phyloP scores from a whole-genome alignment of 1,140 invertebrate genomes.

The Pseudomyrmex pallidus region DNA sequence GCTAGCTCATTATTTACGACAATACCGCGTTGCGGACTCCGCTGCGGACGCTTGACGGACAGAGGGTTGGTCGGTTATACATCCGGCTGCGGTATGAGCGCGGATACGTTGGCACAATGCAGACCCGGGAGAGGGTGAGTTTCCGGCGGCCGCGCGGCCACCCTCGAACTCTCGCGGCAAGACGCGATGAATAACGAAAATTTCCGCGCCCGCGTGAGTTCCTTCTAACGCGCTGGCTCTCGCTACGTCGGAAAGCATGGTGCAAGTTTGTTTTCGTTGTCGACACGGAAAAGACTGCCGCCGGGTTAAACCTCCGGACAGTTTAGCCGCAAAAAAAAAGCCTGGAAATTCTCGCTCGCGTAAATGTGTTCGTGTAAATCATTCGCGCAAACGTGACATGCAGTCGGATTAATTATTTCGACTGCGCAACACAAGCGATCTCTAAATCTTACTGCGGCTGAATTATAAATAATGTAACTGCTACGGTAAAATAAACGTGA shows the following conservation, averaged over 20 bases:
- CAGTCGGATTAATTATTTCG: conserved; percentile 39
- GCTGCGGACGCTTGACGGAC: conserved; percentile 73
- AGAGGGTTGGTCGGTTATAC: conserved; percentile 64
- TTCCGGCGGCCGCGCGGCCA: conserved; percentile 48
- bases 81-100: conserved; percentile 70
- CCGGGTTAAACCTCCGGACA: neutral
- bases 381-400: conserved; percentile 14
- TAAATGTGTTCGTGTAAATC: conserved; percentile 38
- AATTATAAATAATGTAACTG: conserved; percentile 23
- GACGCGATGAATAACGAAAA: conserved; percentile 72
- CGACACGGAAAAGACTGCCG: neutral
- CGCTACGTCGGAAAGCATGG: conserved; percentile 48
- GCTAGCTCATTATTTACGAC: conserved; percentile 77
- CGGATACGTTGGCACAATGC: conserved; percentile 36
- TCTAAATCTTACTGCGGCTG: conserved; percentile 16
- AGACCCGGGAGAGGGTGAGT: conserved; percentile 43
- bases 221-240: conserved; percentile 40
- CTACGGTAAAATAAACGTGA: conserved; percentile 12
- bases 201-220: conserved; percentile 39
- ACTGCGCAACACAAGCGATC: conserved; percentile 2
- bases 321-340: conserved; percentile 31
- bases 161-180: conserved; percentile 43
- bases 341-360: neutral
- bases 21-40: conserved; percentile 66
- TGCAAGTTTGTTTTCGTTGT: conserved; percentile 46